These are phyloP conservation scores for Nothoprocta pentlandii DNA, from an alignment of 2,113 vertebrate genomes.

Conservation along the genomic window DNA sequence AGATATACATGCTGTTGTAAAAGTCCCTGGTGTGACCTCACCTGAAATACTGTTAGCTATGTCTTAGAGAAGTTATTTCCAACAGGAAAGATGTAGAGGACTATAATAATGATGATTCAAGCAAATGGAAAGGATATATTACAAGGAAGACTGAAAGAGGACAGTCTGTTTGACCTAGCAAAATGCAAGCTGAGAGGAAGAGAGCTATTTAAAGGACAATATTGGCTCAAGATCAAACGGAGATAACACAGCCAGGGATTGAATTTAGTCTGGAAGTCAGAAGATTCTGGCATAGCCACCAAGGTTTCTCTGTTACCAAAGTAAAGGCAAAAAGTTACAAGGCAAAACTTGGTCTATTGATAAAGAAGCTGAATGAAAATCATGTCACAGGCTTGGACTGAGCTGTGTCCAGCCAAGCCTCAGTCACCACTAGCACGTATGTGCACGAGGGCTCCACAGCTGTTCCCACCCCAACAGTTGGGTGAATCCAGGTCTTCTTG, in stretches of 20 bases:
- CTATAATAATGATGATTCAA: neutral
- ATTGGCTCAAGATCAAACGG: neutral
- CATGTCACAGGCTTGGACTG: neutral
- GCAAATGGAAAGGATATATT: neutral
- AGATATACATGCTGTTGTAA: too few species aligned
- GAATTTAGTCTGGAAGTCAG: neutral
- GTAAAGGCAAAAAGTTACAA: neutral
- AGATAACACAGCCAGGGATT: neutral
- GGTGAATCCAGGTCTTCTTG: too few species aligned
- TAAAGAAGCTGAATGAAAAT: neutral
- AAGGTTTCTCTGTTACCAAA: neutral
- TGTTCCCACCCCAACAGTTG: too few species aligned
- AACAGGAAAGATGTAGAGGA: neutral
- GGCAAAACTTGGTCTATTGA: neutral
- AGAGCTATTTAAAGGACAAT: neutral
- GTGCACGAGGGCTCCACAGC: too few species aligned
- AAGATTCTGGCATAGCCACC: neutral
- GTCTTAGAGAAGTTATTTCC: neutral
- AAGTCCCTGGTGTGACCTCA: neutral
- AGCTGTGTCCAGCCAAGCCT: neutral
- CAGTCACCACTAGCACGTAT: fast-evolving
- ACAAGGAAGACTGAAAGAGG: neutral
- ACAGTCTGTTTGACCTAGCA: slow-evolving; percentile 9
- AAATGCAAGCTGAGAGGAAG: neutral
- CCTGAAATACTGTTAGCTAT: neutral